Evolutionary conservation across 2,797 vertebrate species (phyloP).

Genomic region (Neoniphon sammara): DNA sequence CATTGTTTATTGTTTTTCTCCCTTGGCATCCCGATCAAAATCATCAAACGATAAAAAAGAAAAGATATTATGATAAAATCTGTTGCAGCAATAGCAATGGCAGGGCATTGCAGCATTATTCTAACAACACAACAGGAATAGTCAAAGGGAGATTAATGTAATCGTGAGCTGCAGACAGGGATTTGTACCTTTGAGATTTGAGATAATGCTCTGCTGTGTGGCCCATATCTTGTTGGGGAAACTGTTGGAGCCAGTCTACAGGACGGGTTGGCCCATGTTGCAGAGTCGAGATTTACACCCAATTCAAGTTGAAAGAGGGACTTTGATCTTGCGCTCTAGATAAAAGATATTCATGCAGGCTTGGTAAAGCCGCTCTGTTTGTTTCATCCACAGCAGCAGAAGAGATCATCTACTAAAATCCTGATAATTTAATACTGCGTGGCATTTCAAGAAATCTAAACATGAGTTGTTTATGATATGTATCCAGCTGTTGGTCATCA

Average conservation of each 20-base stretch:
- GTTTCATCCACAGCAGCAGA: neutral
- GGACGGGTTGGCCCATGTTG: neutral
- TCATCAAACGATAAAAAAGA: conserved; percentile 9
- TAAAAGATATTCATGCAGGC: neutral
- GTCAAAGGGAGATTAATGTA: conserved; percentile 37
- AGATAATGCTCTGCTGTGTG: conserved; percentile 36
- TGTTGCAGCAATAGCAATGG: conserved; percentile 7
- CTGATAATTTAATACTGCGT: neutral
- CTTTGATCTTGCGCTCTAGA: neutral
- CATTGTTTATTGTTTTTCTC: neutral
- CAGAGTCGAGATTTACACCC: neutral
- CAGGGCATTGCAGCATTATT: conserved; percentile 22
- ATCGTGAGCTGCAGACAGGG: conserved; percentile 40
- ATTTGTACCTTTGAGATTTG: conserved; percentile 20
- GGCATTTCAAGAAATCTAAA: neutral
- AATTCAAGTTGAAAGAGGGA: neutral
- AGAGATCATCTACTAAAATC: neutral
- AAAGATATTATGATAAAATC: conserved; percentile 11
- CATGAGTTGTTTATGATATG: neutral
- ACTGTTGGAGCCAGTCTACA: neutral
- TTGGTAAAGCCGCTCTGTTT: neutral
- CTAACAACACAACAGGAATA: neutral
- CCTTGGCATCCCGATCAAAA: conserved; percentile 4
- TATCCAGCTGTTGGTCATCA: neutral
- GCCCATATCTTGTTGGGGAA: conserved; percentile 15